Conservation (phyloP, 2,797 vertebrate species). For the Chloroceryle inda region DNA sequence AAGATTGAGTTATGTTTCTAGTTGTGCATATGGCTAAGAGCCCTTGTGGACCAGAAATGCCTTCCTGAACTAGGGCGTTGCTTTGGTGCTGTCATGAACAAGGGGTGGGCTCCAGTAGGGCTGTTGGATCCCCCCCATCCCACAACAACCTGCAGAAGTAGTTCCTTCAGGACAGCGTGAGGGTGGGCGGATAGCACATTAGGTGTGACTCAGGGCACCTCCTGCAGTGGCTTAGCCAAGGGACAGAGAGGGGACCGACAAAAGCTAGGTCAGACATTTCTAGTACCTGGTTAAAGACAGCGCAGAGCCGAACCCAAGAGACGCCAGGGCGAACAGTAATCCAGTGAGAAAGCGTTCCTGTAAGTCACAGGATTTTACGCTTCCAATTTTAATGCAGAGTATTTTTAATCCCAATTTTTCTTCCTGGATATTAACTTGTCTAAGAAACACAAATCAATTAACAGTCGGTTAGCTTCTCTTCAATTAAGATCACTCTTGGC, state of each 20-base stretch:
- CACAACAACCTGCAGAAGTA: not conserved
- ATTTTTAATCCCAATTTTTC: constrained; percentile 42
- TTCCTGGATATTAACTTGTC: constrained; percentile 54
- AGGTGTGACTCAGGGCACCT: constrained; percentile 6
- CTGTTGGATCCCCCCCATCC: not conserved
- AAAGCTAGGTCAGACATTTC: constrained; percentile 25
- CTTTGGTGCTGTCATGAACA: not conserved
- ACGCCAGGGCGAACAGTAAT: constrained; percentile 1
- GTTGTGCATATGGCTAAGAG: not conserved
- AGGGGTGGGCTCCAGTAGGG: not conserved
- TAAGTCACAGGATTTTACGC: constrained; percentile 2
- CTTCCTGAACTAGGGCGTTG: not conserved
- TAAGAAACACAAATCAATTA: constrained; percentile 68
- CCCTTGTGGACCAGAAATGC: not conserved
- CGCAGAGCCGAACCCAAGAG: not conserved
- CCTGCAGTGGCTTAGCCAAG: constrained; percentile 21
- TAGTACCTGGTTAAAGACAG: constrained; percentile 36
- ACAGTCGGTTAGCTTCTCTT: constrained; percentile 49
- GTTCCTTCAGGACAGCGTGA: not conserved
- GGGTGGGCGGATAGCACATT: not conserved
- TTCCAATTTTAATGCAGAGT: constrained; percentile 50
- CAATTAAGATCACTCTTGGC: constrained; percentile 59
- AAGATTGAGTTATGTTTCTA: not conserved
- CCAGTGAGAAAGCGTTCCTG: constrained; percentile 46
- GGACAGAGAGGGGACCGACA: constrained; percentile 4